These are phyloP conservation scores for Zygothrica quintamaculata DNA, from an alignment of 2,888 invertebrate species.

Conservation along the genomic window DNA sequence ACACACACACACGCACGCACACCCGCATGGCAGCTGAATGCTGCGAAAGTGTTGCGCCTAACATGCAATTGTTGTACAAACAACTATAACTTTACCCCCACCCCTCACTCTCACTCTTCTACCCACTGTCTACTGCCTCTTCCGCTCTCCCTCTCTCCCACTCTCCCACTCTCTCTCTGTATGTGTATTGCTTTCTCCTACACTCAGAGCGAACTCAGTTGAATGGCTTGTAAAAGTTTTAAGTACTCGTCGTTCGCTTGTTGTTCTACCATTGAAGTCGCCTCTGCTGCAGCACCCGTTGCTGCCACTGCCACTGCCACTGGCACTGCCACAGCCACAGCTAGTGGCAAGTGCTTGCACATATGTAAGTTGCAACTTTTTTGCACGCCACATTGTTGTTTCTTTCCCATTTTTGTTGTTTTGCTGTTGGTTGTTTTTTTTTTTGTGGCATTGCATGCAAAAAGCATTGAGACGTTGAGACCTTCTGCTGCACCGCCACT, in stretches of 20 bases:
- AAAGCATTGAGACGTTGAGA: conserved; percentile 42
- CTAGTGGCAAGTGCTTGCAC: conserved; percentile 50
- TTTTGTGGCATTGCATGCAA: conserved; percentile 48
- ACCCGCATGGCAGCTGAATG: conserved; percentile 52
- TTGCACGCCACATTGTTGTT: conserved; percentile 61
- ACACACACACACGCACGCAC: not conserved
- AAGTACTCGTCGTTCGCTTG: conserved; percentile 68
- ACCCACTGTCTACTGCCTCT: not conserved
- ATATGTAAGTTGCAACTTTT: conserved; percentile 75
- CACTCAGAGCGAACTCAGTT: not conserved
- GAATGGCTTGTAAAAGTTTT: conserved; percentile 76
- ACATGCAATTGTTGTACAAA: conserved; percentile 57
- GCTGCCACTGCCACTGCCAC: conserved; percentile 24
- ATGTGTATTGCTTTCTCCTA: not conserved
- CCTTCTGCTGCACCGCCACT: conserved; percentile 34
- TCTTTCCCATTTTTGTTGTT: too few species aligned
- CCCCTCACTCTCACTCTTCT: not conserved
- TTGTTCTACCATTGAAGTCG: conserved; percentile 34
- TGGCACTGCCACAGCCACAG: conserved; percentile 24
- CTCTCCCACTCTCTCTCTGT: not conserved
- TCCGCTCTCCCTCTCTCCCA: not conserved
- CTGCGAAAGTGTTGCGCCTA: conserved; percentile 61
- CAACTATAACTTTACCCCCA: not conserved
- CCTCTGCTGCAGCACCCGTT: conserved; percentile 49
- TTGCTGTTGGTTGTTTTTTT: too few species aligned